Conservation (phyloP, 2,113 vertebrate species). For the Neogobius melanostomus region DNA sequence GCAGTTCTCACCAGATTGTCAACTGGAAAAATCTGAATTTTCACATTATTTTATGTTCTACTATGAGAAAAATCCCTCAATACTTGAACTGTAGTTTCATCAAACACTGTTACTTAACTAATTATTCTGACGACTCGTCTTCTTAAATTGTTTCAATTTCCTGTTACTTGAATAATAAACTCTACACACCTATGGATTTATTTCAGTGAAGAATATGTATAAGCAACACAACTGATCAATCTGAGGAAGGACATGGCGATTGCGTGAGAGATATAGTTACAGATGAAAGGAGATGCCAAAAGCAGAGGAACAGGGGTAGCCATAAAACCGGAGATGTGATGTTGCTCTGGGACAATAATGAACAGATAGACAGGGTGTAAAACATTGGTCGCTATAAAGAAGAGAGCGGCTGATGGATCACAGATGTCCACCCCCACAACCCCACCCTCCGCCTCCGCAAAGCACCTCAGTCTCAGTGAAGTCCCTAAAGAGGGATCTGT, state of each 20-base stretch:
- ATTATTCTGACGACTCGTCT: too few species aligned
- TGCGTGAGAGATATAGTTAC: background rate
- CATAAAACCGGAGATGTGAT: background rate
- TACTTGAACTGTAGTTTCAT: too few species aligned
- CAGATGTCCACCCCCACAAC: conserved; percentile 48
- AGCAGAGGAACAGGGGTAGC: background rate
- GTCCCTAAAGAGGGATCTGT: conserved; percentile 18
- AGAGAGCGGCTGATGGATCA: conserved; percentile 41
- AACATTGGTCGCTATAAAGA: conserved; percentile 17
- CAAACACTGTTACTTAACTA: too few species aligned
- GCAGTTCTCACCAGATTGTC: background rate
- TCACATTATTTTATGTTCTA: too few species aligned
- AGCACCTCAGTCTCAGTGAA: conserved; percentile 5
- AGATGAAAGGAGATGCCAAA: conserved; percentile 5
- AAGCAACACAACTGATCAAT: background rate
- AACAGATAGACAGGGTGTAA: conserved; percentile 28
- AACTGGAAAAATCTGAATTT: too few species aligned
- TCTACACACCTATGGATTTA: background rate
- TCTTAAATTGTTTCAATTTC: too few species aligned
- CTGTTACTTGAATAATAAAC: too few species aligned
- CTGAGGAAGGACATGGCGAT: background rate
- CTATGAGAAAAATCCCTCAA: too few species aligned
- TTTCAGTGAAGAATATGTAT: conserved; percentile 13
- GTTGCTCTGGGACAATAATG: background rate
- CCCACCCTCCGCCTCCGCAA: conserved; percentile 3